Evolutionary conservation across 2,888 invertebrate species (phyloP), one percentile per base, ranked within the genome.

Genomic region (Cecidostiba fungosa): DNA sequence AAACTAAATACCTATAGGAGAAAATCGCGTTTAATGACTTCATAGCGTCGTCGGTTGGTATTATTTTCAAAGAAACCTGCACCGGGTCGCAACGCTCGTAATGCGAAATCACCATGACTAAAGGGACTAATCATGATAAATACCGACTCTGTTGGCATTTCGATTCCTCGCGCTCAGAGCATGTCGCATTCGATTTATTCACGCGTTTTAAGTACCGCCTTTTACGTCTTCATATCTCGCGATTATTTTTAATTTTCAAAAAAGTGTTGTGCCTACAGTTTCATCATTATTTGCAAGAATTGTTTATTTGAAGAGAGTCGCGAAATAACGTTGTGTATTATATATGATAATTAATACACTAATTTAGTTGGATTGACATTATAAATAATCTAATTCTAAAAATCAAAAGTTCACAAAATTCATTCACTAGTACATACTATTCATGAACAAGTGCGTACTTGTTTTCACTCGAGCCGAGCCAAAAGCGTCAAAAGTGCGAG

Each of bases 71-170:
- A 77, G 82, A 54, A 81, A 32, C 50, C 16, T 69, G 26, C 32
- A 16, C 66, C 16, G 29, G 14, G 12, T 69, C 39, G 77, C 19
- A 39, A 36, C 88, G 87, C 83, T 89, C 88, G 89, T 90, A 90
- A 90, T 87, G 90, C 88, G 88, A 90, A 90, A 89, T 90, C 90
- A 90, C 90, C 91, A 90, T 92, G 91, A 92, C 92, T 91, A 92
- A 92, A 92, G 90, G 89, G 90, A 89, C 91, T 92, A 92, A 92
- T 92, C 92, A 90, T 92, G 92, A 92, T 91, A 92, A 92, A 92
- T 92, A 92, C 89, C 88, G 86, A 78, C 77, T 85, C 86, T 85
- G 86, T 88, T 88, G 86, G 82, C 73, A 86, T 88, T 86, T 84
- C 80, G 77, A 86, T 77, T 70, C 43, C 32, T 54, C 19, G 70